Conservation (phyloP, 2,113 vertebrate species). For the Girardinichthys multiradiatus region DNA sequence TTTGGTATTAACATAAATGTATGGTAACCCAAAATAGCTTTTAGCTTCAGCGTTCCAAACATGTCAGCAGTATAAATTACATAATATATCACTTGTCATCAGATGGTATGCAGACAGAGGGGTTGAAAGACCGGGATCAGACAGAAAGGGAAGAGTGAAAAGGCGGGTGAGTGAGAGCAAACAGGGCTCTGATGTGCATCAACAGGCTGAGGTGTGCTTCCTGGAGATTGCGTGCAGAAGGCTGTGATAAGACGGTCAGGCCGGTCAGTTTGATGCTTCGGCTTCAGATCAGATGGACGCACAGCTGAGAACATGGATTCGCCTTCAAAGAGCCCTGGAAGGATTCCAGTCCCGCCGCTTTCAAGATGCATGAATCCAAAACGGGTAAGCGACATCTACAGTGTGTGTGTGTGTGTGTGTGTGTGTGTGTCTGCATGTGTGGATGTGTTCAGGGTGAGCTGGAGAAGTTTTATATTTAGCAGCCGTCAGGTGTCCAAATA, state of each 20-base stretch:
- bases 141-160: slow-evolving; percentile 24
- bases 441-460: slow-evolving; percentile 10
- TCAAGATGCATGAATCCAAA: slow-evolving; percentile 37
- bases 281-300: slow-evolving; percentile 54
- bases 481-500: slow-evolving; percentile 63
- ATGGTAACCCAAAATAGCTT: not conserved
- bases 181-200: slow-evolving; percentile 63
- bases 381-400: slow-evolving; percentile 33
- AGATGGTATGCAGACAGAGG: slow-evolving; percentile 7
- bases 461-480: slow-evolving; percentile 72
- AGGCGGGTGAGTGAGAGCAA: slow-evolving; percentile 23
- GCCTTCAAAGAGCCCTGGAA: slow-evolving; percentile 75
- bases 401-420: not conserved
- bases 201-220: slow-evolving; percentile 55
- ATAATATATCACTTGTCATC: slow-evolving; percentile 29
- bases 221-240: slow-evolving; percentile 56
- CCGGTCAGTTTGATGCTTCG: slow-evolving; percentile 43
- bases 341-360: slow-evolving; percentile 55
- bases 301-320: slow-evolving; percentile 27
- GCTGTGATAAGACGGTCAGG: slow-evolving; percentile 37
- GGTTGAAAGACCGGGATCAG: slow-evolving; percentile 32
- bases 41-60: slow-evolving; percentile 15
- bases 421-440: slow-evolving; percentile 15
- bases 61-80: not conserved
- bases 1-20: not conserved